phyloP scores from a whole-genome alignment of 2,888 invertebrate species.

The Parelbella ahira region DNA sequence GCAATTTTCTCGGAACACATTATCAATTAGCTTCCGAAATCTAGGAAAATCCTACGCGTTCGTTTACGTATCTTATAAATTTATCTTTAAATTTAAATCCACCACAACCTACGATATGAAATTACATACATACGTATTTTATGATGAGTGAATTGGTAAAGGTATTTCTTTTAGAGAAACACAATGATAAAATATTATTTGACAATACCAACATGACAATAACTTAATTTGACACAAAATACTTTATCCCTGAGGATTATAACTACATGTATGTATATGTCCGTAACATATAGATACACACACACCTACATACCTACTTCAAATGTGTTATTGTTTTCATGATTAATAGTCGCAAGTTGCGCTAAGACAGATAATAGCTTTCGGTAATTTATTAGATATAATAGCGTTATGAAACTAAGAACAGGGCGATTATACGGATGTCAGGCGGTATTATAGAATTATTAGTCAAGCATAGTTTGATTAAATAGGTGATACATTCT shows the following conservation, averaged over 20 bases:
- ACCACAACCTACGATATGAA: too few species aligned
- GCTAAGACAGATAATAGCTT: conserved; percentile 39
- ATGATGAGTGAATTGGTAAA: too few species aligned
- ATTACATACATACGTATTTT: too few species aligned
- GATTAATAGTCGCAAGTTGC: conserved; percentile 41
- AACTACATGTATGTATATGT: background rate
- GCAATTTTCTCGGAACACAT: too few species aligned
- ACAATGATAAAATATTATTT: too few species aligned
- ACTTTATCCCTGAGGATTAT: background rate
- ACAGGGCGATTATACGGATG: conserved; percentile 32
- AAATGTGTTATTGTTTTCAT: conserved; percentile 37
- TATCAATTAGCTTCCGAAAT: too few species aligned
- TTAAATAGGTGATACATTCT: conserved; percentile 12
- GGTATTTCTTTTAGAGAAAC: too few species aligned
- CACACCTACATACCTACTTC: conserved; percentile 15
- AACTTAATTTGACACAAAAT: conserved; percentile 1
- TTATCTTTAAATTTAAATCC: too few species aligned
- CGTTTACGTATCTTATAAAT: too few species aligned
- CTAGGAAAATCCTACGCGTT: too few species aligned
- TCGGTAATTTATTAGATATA: conserved; percentile 39
- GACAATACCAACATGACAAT: too few species aligned
- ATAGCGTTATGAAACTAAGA: conserved; percentile 31
- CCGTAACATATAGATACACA: background rate
- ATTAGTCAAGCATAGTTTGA: conserved; percentile 21
- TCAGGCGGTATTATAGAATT: conserved; percentile 17